Conservation (phyloP, 2,113 vertebrate species). For the Cygnus atratus region DNA sequence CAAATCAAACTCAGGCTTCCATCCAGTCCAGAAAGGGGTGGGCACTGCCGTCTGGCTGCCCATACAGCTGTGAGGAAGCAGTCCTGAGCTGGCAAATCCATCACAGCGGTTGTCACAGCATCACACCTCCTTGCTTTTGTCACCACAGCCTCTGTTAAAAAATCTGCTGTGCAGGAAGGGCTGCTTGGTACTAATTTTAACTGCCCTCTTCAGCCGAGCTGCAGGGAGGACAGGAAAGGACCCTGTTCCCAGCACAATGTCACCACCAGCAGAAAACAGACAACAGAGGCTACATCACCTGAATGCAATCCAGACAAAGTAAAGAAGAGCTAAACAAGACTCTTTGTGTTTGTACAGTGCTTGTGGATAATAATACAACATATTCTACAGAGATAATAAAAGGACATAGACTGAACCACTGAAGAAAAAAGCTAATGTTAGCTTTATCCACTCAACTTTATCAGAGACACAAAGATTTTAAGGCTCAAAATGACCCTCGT, state of each 20-base stretch:
- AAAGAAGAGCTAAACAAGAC: background rate
- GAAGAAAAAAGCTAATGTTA: background rate
- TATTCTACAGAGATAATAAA: background rate
- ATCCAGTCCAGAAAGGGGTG: background rate
- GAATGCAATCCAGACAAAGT: background rate
- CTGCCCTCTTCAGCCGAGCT: background rate
- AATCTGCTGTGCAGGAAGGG: background rate
- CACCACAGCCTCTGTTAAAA: background rate
- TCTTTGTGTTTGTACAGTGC: background rate
- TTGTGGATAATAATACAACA: background rate
- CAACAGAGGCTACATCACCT: background rate
- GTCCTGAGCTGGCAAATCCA: background rate
- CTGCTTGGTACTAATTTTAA: background rate
- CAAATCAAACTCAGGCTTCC: background rate
- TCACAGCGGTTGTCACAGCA: background rate
- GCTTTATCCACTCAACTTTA: background rate
- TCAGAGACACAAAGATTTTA: conserved; percentile 9
- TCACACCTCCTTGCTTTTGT: background rate
- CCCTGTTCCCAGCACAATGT: background rate
- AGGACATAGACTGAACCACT: background rate
- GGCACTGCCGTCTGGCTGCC: background rate
- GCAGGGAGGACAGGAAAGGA: background rate
- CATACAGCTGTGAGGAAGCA: accelerated
- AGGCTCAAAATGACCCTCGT: conserved; percentile 22
- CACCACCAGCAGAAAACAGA: background rate